phyloP scores from a whole-genome alignment of 2,888 invertebrate genomes.

The Ceratothoa steindachneri region DNA sequence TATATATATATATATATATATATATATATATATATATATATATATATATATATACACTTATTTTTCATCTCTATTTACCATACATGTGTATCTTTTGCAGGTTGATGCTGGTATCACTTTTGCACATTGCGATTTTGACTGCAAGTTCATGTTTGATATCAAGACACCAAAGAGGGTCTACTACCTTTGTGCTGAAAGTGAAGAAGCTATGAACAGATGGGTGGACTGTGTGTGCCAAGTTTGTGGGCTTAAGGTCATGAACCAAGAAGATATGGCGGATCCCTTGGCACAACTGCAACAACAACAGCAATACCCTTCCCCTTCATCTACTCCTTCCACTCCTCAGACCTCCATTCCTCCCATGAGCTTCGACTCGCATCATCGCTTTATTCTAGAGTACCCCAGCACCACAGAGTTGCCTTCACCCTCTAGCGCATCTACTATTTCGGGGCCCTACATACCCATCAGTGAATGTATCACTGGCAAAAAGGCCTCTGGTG shows the following conservation, averaged over 20 bases:
- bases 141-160: conserved; percentile 81
- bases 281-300: background rate
- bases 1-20: background rate
- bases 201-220: conserved; percentile 91
- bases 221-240: conserved; percentile 89
- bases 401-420: conserved; percentile 27
- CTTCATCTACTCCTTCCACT: conserved; percentile 29
- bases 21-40: background rate
- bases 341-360: conserved; percentile 27
- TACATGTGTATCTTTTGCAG: conserved; percentile 53
- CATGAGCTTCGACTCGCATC: conserved; percentile 20
- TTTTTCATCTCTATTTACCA: conserved; percentile 6
- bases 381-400: conserved; percentile 20
- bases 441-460: conserved; percentile 74
- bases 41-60: too few relatives aligned
- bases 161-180: conserved; percentile 84
- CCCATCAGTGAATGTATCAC: conserved; percentile 89
- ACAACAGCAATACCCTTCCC: conserved; percentile 14
- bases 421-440: conserved; percentile 49
- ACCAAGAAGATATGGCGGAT: conserved; percentile 56
- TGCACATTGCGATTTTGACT: conserved; percentile 68
- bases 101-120: conserved; percentile 81
- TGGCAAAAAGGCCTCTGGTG: conserved; percentile 60
- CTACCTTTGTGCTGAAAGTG: conserved; percentile 86
- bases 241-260: conserved; percentile 74